Conservation (phyloP, 2,797 vertebrate species). For the Pseudopleuronectes americanus region DNA sequence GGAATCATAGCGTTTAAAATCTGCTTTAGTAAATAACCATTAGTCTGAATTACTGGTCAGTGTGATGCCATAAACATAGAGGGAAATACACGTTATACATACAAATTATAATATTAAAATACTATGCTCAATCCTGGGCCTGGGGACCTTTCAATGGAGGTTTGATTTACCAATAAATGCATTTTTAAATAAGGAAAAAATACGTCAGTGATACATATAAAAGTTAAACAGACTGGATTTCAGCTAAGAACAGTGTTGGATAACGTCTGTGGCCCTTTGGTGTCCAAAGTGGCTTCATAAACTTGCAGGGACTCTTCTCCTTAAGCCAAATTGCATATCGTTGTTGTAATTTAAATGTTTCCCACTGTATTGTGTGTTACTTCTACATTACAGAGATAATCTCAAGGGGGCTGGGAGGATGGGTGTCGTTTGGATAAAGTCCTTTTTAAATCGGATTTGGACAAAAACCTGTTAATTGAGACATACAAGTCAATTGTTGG, state of each 20-base stretch:
- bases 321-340: too few relatives aligned
- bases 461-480: conserved; percentile 5
- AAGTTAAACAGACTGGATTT: neutral
- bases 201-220: neutral
- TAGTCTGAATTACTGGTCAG: neutral
- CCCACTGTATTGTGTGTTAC: neutral
- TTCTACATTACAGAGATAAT: neutral
- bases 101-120: neutral
- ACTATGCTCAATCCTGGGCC: neutral
- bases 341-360: too few relatives aligned
- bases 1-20: neutral
- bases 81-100: neutral
- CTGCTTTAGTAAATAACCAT: conserved; percentile 16
- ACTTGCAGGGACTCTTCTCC: too few relatives aligned
- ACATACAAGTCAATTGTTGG: neutral
- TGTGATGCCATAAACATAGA: neutral
- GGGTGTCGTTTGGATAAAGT: neutral
- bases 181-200: conserved; percentile 1
- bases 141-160: neutral
- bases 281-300: conserved; percentile 4
- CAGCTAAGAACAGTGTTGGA: neutral
- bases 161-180: neutral
- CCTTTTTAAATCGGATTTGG: neutral
- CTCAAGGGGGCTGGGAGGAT: too few relatives aligned
- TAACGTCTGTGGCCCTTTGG: conserved; percentile 7